Evolutionary conservation across 1,140 invertebrate species (phyloP).

Genomic region (Drosophila prosaltans): DNA sequence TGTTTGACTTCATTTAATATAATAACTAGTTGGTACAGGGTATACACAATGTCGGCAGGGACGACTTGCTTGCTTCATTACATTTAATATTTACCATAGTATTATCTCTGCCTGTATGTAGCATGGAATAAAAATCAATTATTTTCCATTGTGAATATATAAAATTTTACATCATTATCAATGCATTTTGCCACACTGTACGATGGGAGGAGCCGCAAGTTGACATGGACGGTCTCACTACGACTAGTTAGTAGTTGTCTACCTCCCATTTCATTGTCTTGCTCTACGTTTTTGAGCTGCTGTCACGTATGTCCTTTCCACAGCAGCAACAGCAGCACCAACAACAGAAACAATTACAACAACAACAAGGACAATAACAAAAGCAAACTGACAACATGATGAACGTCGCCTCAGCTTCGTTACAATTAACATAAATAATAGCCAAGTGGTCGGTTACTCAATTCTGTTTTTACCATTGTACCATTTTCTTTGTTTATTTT

Average conservation of each 20-base stretch:
- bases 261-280: constrained; percentile 31
- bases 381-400: constrained; percentile 58
- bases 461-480: constrained; percentile 41
- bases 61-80: no score
- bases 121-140: no score
- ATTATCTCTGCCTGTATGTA: no score
- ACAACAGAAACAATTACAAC: constrained; percentile 39
- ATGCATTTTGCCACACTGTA: constrained; percentile 4
- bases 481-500: background rate
- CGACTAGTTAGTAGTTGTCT: constrained; percentile 17
- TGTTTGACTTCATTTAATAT: no score
- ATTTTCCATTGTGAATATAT: background rate
- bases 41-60: no score
- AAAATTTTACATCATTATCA: background rate
- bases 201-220: constrained; percentile 13
- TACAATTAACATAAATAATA: constrained; percentile 79
- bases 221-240: constrained; percentile 18
- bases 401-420: constrained; percentile 63
- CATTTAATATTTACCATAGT: no score
- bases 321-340: constrained; percentile 38
- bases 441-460: constrained; percentile 61
- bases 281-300: constrained; percentile 41
- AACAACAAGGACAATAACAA: constrained; percentile 31
- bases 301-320: constrained; percentile 55
- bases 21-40: no score